Evolutionary conservation across 2,797 vertebrate genomes (phyloP), one percentile per base, ranked within the genome.

Genomic region (Macrochelys suwanniensis): DNA sequence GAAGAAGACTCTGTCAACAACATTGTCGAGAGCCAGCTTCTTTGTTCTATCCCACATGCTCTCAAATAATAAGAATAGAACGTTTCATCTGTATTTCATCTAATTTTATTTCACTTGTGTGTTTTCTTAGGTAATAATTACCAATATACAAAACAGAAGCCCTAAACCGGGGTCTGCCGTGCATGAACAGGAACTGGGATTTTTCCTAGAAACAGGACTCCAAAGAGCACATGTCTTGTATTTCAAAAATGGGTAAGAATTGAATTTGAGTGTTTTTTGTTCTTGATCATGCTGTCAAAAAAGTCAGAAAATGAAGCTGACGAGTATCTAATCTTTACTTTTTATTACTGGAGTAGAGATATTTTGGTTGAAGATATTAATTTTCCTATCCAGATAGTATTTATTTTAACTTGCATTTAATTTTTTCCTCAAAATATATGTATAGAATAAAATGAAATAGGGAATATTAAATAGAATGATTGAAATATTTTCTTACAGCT

Each of bases 171-270:
- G 99, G 56, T 99, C 99, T 5, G 97, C 98, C 78, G 97, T 99
- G 74, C 99, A 99, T 92, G 99, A 99, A 93, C 99, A 99, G 98
- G 99, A 99, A 96, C 98, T 99, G 97, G 99, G 99, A 77, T 99
- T 99, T 98, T 99, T 99, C 98, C 98, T 99, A 96, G 99, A 99
- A 98, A 99, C 99, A 3, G 99, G 99, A 96, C 98, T 99, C 90
- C 99, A 99, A 97, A 99, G 99, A 97, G 99, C 99, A 57, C 99
- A 99, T 90, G 99, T 99, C 97, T 99, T 99, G 85, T 99, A 99
- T 98, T 99, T 99, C 98, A 99, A 99, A 98, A 99, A 99, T 33
- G 99, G 99, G 99, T 99, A 98, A 98, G 98, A 96, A 84, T 77
- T 85, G 7, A 56, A 53, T 91, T 87, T 94, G 86, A n/a, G 31